Evolutionary conservation across 2,888 invertebrate genomes (phyloP).

Genomic region (Morpho helenor): DNA sequence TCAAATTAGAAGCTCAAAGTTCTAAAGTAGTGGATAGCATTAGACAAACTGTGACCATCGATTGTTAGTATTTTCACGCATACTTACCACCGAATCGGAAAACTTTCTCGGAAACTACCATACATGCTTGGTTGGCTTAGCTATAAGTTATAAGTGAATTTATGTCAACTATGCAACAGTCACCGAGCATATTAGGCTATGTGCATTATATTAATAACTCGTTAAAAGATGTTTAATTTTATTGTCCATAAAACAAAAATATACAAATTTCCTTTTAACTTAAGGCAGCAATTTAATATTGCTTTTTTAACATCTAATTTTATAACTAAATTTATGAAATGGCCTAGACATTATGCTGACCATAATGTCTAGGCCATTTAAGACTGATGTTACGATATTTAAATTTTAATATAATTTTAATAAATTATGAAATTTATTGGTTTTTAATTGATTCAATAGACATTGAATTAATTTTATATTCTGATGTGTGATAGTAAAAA

Average conservation of each 20-base stretch:
- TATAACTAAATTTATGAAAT: too few relatives aligned
- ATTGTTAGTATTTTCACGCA: conserved; percentile 48
- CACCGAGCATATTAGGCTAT: background rate
- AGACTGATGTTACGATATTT: too few relatives aligned
- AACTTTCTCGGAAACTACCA: conserved; percentile 33
- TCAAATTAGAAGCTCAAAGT: conserved; percentile 13
- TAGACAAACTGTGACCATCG: conserved; percentile 32
- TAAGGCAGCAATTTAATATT: too few relatives aligned
- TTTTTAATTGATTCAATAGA: background rate
- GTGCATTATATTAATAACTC: too few relatives aligned
- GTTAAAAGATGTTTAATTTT: too few relatives aligned
- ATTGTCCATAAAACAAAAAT: too few relatives aligned
- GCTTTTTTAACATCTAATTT: too few relatives aligned
- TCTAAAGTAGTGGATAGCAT: conserved; percentile 10
- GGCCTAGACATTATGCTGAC: too few relatives aligned
- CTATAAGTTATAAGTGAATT: conserved; percentile 22
- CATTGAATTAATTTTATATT: background rate
- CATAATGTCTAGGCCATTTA: too few relatives aligned
- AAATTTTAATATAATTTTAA: too few relatives aligned
- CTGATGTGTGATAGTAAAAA: background rate
- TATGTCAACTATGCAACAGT: conserved; percentile 7
- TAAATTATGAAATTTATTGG: too few relatives aligned
- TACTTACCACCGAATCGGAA: conserved; percentile 42
- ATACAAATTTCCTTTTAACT: too few relatives aligned
- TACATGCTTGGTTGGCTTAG: conserved; percentile 17